Evolutionary conservation across 2,797 vertebrate genomes (phyloP).

Genomic region (Serranus cabrilla): DNA sequence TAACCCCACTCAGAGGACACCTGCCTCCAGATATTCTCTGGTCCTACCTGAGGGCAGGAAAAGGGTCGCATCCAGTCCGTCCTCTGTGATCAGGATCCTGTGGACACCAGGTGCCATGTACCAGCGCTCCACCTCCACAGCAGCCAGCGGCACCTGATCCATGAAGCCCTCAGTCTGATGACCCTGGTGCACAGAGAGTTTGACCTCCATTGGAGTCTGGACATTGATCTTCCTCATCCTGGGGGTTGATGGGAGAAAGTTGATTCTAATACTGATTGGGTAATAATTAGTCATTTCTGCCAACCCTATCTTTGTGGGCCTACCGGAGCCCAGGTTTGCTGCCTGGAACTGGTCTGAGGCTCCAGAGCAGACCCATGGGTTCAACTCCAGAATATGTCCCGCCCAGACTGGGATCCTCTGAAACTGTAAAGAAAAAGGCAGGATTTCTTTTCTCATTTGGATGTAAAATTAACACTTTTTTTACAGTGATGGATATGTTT

Average conservation of each 20-base stretch:
- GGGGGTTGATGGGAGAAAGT: slow-evolving; percentile 11
- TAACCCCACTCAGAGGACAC: background rate
- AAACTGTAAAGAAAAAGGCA: slow-evolving; percentile 60
- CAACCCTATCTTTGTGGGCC: background rate
- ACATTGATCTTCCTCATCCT: slow-evolving; percentile 79
- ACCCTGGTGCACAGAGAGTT: slow-evolving; percentile 74
- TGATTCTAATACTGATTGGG: background rate
- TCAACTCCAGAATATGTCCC: slow-evolving; percentile 83
- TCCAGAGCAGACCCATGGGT: slow-evolving; percentile 86
- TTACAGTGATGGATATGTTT: no score
- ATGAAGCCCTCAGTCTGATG: slow-evolving; percentile 68
- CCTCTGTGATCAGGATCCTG: slow-evolving; percentile 74
- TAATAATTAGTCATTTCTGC: background rate
- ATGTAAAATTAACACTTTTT: no score
- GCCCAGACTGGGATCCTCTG: slow-evolving; percentile 76
- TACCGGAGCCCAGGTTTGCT: slow-evolving; percentile 81
- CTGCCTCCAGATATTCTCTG: background rate
- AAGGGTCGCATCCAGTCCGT: slow-evolving; percentile 73
- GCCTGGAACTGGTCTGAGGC: slow-evolving; percentile 81
- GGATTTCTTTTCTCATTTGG: no score
- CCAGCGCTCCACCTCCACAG: slow-evolving; percentile 78
- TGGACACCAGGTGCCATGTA: slow-evolving; percentile 76
- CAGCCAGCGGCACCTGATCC: slow-evolving; percentile 55
- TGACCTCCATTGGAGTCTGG: slow-evolving; percentile 72
- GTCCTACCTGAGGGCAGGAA: slow-evolving; percentile 83